Base-by-base conservation (phyloP, 1,140 invertebrate genomes). In the Nymphalis io region DNA sequence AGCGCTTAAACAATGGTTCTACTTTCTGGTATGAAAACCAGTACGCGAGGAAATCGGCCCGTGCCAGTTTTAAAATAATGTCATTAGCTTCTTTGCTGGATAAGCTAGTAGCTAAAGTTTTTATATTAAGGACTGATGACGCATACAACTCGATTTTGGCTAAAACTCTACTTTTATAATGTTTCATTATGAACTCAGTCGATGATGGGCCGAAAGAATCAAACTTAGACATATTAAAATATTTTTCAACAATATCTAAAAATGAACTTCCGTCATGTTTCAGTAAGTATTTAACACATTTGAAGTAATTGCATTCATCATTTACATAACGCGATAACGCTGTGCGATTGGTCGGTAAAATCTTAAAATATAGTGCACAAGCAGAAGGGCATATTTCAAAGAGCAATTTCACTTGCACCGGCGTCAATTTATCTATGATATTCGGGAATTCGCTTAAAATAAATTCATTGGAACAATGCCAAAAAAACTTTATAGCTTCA, bases 231-330 rank as follows among this genome's bases (percentile, higher is more conserved):
- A 60, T 27, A 66, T 80, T 77, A 61, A 69, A 82, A 76, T 85
- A 81, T 44, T 76, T 80, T 64, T 88, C 85, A 16, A 80, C 58
- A 18, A 84, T 73, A 44, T 85, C 68, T n/a, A 88, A 73, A 60
- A 76, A 85, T 46, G 79, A 53, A 60, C 80, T 70, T 0, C 78
- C 58, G 38, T 87, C 72, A 1, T 18, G 59, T 67, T 87, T 87
- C 10, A 88, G 62, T 33, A 88, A 46, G 63, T 67, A 76, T 73
- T 73, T 80, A 11, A 81, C 55, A 55, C 75, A 80, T 16, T 73
- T 71, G 15, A 80, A 82, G 64, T 78, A 87, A 8, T 74, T 38
- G 4, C n/a, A n/a, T 65, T 78, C 66, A 16, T 79, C 38, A 8
- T 73, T 13, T 27, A 77, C 44, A 51, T 81, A 88, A 18, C 53